These are phyloP conservation scores for Drosophila mauritiana DNA, from an alignment of 1,140 invertebrate genomes.

Conservation along the genomic window DNA sequence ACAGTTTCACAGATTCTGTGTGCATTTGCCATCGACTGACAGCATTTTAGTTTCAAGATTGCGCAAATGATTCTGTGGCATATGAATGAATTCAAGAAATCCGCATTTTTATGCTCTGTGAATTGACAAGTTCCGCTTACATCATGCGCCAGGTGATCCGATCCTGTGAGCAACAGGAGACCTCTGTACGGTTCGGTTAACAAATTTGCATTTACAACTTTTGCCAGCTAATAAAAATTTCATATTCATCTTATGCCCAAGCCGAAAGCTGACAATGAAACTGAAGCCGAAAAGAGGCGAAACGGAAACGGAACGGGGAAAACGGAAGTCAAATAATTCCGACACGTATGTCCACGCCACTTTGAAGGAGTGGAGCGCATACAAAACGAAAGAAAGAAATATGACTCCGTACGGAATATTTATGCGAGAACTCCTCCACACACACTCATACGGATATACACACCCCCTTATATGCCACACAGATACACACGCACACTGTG, in stretches of 20 bases:
- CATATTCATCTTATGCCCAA: conserved; percentile 54
- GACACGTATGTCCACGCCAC: conserved; percentile 79
- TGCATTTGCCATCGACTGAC: conserved; percentile 40
- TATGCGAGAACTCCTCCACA: conserved; percentile 55
- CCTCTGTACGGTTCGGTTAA: conserved; percentile 26
- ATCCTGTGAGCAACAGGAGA: conserved; percentile 33
- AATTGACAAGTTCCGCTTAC: conserved; percentile 48
- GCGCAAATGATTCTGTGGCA: conserved; percentile 4
- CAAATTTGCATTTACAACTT: conserved; percentile 48
- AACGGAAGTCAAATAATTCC: conserved; percentile 78
- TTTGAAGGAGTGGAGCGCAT: conserved; percentile 67
- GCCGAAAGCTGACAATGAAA: conserved; percentile 22
- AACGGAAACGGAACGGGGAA: conserved; percentile 2
- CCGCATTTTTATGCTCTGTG: conserved; percentile 41
- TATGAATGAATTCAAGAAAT: conserved; percentile 34
- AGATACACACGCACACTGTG: conserved; percentile 50
- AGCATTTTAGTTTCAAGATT: conserved; percentile 29
- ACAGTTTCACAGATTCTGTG: conserved; percentile 17
- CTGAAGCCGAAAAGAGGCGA: conserved; percentile 10
- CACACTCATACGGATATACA: conserved; percentile 22
- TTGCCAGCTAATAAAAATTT: conserved; percentile 67
- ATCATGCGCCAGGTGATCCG: conserved; percentile 19
- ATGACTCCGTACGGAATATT: conserved; percentile 73
- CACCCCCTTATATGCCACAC: background rate
- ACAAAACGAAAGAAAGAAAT: conserved; percentile 77